These are phyloP conservation scores for Hetaerina titia DNA, from an alignment of 2,888 invertebrate genomes.

Conservation along the genomic window DNA sequence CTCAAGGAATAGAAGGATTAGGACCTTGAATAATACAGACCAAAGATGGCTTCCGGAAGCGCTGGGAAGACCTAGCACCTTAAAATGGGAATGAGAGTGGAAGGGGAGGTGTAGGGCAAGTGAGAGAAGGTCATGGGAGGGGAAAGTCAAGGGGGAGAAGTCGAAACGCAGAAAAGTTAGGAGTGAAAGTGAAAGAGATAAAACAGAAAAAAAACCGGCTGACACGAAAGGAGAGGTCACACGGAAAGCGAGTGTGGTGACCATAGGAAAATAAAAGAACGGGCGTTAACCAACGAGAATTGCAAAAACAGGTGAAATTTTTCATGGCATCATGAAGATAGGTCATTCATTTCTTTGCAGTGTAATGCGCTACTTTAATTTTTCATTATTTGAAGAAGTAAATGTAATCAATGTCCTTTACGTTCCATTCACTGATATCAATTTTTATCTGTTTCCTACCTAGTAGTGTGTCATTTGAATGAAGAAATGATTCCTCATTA, in stretches of 20 bases:
- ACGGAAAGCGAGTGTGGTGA: background rate
- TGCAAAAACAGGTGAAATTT: too few species aligned
- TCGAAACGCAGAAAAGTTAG: background rate
- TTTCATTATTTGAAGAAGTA: too few species aligned
- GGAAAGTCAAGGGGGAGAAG: background rate
- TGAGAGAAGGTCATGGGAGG: background rate
- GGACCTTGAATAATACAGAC: constrained; percentile 60
- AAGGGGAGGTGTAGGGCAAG: background rate
- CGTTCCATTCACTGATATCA: too few species aligned
- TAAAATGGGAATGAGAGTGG: background rate
- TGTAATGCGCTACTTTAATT: too few species aligned
- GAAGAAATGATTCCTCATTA: too few species aligned
- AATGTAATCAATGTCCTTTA: too few species aligned
- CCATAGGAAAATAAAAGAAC: too few species aligned
- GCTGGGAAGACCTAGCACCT: background rate
- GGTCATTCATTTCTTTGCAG: too few species aligned
- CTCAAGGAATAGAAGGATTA: constrained; percentile 12
- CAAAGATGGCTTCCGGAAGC: constrained; percentile 53
- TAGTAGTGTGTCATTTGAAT: too few species aligned
- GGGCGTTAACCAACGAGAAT: too few species aligned
- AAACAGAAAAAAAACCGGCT: background rate
- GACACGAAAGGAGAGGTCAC: background rate
- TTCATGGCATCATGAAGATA: too few species aligned
- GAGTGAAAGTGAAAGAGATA: background rate
- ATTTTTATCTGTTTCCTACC: too few species aligned